phyloP scores from a whole-genome alignment of 2,113 vertebrate genomes.

The Sturnira hondurensis region DNA sequence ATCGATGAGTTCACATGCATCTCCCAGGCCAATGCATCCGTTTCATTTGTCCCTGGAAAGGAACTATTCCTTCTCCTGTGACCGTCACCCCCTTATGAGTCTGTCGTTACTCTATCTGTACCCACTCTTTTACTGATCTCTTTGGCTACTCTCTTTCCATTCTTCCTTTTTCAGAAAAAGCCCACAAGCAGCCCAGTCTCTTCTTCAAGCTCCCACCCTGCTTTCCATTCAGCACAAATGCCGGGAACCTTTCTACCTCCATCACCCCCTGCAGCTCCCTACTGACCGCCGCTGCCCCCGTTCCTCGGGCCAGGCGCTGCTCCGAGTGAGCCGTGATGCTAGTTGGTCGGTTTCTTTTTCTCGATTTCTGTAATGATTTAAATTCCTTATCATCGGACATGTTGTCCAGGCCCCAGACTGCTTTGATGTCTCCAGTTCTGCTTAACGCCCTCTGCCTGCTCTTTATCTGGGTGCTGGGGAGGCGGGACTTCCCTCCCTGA shows the following conservation, averaged over 20 bases:
- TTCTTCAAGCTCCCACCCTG: background rate
- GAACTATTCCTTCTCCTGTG: background rate
- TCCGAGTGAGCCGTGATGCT: background rate
- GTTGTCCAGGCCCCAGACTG: background rate
- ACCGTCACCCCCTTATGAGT: background rate
- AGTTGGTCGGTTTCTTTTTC: background rate
- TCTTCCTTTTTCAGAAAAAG: background rate
- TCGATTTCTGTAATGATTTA: background rate
- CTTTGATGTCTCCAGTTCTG: background rate
- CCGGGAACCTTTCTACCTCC: background rate
- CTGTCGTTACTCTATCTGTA: background rate
- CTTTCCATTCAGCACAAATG: background rate
- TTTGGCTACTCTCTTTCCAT: background rate
- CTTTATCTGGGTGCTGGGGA: background rate
- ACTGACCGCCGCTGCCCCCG: background rate
- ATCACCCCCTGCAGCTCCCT: background rate
- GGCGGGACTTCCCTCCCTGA: too few relatives aligned
- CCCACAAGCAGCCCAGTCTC: background rate
- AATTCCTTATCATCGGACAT: background rate
- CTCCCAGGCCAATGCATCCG: background rate
- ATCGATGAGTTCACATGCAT: background rate
- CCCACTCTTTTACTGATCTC: background rate
- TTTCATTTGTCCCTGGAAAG: background rate
- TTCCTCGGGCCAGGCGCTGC: background rate
- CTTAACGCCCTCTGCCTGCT: background rate